phyloP scores from a whole-genome alignment of 53 echinoderm and acorn worm genomes.

The Hippasteria phrygiana region DNA sequence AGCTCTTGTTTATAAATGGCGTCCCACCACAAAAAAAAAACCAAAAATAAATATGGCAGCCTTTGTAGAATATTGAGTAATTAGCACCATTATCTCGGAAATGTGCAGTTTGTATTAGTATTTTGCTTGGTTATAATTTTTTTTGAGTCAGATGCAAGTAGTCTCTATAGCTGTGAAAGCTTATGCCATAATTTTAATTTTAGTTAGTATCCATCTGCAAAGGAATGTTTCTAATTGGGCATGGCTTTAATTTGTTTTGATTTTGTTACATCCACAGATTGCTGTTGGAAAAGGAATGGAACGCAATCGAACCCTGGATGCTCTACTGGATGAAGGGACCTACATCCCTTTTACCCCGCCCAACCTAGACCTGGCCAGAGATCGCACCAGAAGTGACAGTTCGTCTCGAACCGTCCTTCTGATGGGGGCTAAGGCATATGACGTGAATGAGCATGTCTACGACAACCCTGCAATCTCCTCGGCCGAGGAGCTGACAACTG shows the following conservation, averaged over 20 bases:
- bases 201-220: no score
- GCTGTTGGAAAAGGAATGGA: background rate
- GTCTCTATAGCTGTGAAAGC: no score
- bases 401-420: conserved; percentile 30
- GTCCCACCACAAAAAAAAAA: no score
- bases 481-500: conserved; percentile 24
- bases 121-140: no score
- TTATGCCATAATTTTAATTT: no score
- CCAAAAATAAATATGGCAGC: no score
- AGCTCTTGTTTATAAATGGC: no score
- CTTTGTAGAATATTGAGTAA: no score
- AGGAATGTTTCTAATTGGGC: no score
- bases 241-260: background rate
- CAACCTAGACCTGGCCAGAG: background rate
- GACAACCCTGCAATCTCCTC: conserved; percentile 37
- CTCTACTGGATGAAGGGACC: conserved; percentile 58
- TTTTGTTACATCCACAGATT: conserved; percentile 9
- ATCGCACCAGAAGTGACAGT: conserved; percentile 33
- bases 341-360: background rate
- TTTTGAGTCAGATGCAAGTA: no score
- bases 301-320: conserved; percentile 61
- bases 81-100: no score
- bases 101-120: no score
- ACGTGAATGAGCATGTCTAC: conserved; percentile 32
- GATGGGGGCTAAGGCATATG: background rate